A percentile compares a stretch with the other conserved stretches of the same genome.
These are phyloP conservation scores for Diorhabda elongata DNA, from an alignment of 1,140 invertebrate genomes.

Conservation along the genomic window DNA sequence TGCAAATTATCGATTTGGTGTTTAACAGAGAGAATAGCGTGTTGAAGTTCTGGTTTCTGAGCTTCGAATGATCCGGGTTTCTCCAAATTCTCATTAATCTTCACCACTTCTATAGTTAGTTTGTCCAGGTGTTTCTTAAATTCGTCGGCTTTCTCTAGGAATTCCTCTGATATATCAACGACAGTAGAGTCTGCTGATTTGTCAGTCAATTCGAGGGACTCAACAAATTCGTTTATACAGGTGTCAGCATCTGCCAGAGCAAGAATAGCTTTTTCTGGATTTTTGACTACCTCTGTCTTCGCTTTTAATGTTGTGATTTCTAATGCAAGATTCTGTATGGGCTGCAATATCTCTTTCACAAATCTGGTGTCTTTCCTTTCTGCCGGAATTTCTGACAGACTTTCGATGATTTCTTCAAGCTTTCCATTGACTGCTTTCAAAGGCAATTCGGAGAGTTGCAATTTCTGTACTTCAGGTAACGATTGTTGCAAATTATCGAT, in stretches of 20 bases:
- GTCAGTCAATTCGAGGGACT: not conserved
- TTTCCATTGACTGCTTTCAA: not conserved
- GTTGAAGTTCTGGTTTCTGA: constrained; percentile 14
- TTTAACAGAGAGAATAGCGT: constrained; percentile 22
- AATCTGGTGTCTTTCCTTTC: not conserved
- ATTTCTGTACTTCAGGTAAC: constrained; percentile 12
- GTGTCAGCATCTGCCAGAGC: not conserved
- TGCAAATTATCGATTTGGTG: constrained; percentile 20
- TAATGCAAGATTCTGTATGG: not conserved
- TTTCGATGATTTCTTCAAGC: constrained; percentile 7
- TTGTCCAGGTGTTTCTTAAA: constrained; percentile 17
- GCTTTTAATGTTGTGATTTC: not conserved
- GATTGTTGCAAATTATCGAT: not conserved
- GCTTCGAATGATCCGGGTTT: constrained; percentile 16
- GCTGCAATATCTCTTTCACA: not conserved
- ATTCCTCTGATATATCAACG: not conserved
- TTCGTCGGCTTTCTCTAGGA: not conserved
- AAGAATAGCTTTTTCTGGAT: not conserved
- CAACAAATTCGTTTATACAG: not conserved
- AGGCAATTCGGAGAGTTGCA: not conserved
- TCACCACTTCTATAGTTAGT: constrained; percentile 15
- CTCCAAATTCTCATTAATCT: constrained; percentile 10
- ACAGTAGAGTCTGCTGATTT: not conserved
- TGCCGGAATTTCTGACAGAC: not conserved
- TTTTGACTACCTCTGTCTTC: not conserved